These are phyloP conservation scores for Diglossa brunneiventris DNA, from an alignment of 2,113 vertebrate species.

Conservation along the genomic window DNA sequence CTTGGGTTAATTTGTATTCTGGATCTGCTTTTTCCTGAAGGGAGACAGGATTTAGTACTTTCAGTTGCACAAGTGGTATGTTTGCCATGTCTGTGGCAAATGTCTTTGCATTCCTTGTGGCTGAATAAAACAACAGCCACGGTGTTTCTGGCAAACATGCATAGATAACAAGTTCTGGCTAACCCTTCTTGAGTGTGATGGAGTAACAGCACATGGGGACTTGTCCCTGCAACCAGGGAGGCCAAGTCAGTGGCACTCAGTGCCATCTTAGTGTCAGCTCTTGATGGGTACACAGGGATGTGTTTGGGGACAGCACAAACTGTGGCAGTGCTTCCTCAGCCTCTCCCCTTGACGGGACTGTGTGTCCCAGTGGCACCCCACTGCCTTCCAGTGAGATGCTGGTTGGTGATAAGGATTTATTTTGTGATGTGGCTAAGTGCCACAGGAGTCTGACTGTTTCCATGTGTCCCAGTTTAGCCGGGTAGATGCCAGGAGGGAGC, in stretches of 20 bases:
- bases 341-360: fast-evolving
- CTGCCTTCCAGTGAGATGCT: not conserved
- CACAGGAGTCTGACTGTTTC: not conserved
- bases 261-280: not conserved
- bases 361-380: fast-evolving
- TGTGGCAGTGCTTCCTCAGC: fast-evolving
- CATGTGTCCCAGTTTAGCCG: not conserved
- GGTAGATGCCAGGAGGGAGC: not conserved
- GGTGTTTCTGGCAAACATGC: not conserved
- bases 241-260: not conserved
- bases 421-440: not conserved
- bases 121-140: not conserved
- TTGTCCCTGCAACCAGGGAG: not conserved
- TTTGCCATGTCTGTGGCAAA: not conserved
- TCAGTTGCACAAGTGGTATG: not conserved
- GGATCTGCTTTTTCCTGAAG: not conserved
- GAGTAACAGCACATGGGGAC: not conserved
- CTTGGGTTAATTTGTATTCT: not conserved
- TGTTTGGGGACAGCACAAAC: not conserved
- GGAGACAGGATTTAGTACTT: not conserved
- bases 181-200: not conserved
- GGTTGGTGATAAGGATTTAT: not conserved
- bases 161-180: not conserved
- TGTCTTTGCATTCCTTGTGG: not conserved
- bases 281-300: not conserved